Conservation (phyloP, 2,888 invertebrate genomes). For the Strigamia crassipes region DNA sequence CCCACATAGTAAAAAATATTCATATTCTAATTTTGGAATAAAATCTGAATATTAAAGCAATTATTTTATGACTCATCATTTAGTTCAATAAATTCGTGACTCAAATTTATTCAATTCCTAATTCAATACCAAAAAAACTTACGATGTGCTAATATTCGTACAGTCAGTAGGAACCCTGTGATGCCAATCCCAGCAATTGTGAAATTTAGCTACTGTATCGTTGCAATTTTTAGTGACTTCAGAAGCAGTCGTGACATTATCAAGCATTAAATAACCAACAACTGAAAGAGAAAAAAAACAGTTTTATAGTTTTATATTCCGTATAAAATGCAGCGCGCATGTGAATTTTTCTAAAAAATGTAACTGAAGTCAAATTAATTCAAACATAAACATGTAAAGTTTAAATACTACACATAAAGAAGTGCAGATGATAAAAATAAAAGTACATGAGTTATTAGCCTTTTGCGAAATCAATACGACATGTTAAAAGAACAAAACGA, state of each 20-base stretch:
- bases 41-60: not conserved
- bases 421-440: not conserved
- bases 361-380: not conserved
- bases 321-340: not conserved
- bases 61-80: not conserved
- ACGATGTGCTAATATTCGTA: not conserved
- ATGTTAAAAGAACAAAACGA: not conserved
- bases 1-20: too few species aligned
- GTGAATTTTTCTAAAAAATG: not conserved
- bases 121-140: not conserved
- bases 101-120: not conserved
- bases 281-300: not conserved
- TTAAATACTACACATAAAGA: not conserved
- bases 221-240: not conserved
- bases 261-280: not conserved
- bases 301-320: not conserved
- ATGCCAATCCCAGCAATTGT: constrained; percentile 13
- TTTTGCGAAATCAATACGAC: not conserved
- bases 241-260: not conserved
- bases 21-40: too few species aligned
- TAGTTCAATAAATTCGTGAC: not conserved
- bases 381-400: not conserved
- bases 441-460: not conserved
- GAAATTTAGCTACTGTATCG: not conserved
- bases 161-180: not conserved